These are phyloP conservation scores for Micrasema longulum DNA, from an alignment of 1,140 invertebrate genomes.

Conservation along the genomic window DNA sequence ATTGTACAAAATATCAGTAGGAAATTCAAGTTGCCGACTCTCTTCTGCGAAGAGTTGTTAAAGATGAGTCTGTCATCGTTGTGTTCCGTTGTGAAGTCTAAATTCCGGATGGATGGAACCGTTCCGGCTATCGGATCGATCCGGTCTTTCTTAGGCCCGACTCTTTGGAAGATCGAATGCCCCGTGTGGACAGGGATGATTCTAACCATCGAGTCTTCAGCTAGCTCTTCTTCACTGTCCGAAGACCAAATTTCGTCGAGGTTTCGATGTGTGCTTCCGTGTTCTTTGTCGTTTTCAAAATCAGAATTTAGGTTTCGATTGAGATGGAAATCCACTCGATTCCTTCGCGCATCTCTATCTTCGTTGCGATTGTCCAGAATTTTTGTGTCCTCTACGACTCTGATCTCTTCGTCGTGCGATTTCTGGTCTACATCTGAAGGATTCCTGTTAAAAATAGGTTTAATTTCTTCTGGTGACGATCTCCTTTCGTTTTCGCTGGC, in stretches of 20 bases:
- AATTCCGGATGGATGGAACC: neutral
- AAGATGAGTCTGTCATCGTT: constrained; percentile 27
- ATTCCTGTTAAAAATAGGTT: constrained; percentile 43
- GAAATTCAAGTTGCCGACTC: neutral
- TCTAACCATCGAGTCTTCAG: constrained; percentile 48
- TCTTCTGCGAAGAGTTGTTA: constrained; percentile 33
- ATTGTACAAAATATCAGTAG: constrained; percentile 32
- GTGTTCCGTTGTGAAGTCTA: constrained; percentile 6
- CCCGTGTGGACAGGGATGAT: constrained; percentile 49
- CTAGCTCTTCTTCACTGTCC: constrained; percentile 39
- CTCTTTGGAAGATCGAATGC: constrained; percentile 39
- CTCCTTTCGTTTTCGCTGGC: constrained; percentile 33
- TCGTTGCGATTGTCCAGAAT: too few relatives aligned
- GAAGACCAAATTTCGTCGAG: constrained; percentile 48
- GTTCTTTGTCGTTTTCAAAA: constrained; percentile 18
- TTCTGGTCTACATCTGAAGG: constrained; percentile 9
- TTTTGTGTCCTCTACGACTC: neutral
- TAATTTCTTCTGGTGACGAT: constrained; percentile 28
- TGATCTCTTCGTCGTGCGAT: constrained; percentile 4
- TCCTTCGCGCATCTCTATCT: neutral
- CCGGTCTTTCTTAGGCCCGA: constrained; percentile 63
- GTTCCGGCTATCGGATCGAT: neutral
- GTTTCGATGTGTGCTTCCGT: constrained; percentile 19
- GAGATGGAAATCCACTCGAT: constrained; percentile 8
- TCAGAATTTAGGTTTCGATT: constrained; percentile 29